Evolutionary conservation across 1,140 invertebrate species (phyloP).

Genomic region (Drosophila repleta): DNA sequence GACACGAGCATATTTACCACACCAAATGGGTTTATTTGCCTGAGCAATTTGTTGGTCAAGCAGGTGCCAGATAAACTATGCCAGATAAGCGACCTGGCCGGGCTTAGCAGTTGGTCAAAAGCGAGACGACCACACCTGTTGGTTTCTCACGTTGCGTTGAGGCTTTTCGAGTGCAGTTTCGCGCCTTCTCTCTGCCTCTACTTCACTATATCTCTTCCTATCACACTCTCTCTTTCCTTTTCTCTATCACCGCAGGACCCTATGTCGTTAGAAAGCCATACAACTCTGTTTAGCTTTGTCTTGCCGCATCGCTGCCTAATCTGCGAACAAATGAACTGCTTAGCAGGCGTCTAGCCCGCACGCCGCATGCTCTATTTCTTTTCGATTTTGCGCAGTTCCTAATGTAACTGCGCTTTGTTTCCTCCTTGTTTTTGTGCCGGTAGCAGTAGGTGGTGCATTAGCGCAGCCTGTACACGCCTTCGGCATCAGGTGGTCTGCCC

Average conservation of each 20-base stretch:
- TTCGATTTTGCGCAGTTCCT: constrained; percentile 40
- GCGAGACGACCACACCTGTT: constrained; percentile 40
- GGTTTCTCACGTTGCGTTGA: constrained; percentile 31
- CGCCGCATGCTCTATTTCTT: constrained; percentile 50
- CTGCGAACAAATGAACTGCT: constrained; percentile 32
- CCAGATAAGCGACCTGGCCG: constrained; percentile 29
- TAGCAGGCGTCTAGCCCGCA: constrained; percentile 11
- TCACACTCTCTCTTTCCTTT: neutral
- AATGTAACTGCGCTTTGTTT: constrained; percentile 35
- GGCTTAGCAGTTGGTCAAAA: constrained; percentile 1
- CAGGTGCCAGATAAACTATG: constrained; percentile 71
- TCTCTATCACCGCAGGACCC: neutral
- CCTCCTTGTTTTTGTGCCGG: constrained; percentile 15
- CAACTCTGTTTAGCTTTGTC: constrained; percentile 39
- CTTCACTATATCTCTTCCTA: neutral
- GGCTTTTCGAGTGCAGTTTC: neutral
- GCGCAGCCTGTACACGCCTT: constrained; percentile 22
- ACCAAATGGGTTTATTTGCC: constrained; percentile 72
- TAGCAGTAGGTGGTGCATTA: constrained; percentile 51
- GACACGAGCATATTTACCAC: constrained; percentile 75
- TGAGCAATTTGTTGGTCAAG: constrained; percentile 36
- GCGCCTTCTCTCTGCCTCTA: too few relatives aligned
- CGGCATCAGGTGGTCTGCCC: constrained; percentile 24
- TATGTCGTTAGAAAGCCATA: constrained; percentile 32
- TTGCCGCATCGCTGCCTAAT: neutral